phyloP scores from a whole-genome alignment of 2,113 vertebrate species.

The Tapirus terrestris region DNA sequence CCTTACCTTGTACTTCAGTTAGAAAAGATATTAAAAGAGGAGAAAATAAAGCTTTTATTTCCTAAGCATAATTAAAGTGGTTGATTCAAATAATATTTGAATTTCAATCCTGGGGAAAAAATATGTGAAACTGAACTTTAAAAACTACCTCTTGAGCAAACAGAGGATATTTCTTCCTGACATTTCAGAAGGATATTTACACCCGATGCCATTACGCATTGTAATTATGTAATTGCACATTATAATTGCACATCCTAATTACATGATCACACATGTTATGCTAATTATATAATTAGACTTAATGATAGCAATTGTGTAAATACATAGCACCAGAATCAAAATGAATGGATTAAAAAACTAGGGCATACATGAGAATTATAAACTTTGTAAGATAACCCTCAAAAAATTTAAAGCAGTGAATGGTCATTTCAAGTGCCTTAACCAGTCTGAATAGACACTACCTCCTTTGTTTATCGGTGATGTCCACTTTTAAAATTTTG shows the following conservation, averaged over 20 bases:
- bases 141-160: slow-evolving; percentile 63
- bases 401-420: not conserved
- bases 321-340: slow-evolving; percentile 82
- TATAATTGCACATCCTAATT: slow-evolving; percentile 84
- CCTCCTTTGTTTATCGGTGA: not conserved
- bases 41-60: slow-evolving; percentile 40
- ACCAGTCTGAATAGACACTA: rapidly evolving
- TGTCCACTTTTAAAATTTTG: not conserved
- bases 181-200: slow-evolving; percentile 83
- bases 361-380: not conserved
- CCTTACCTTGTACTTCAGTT: slow-evolving; percentile 39
- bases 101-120: slow-evolving; percentile 38
- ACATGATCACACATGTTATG: slow-evolving; percentile 82
- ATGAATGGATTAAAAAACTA: slow-evolving; percentile 53
- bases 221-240: slow-evolving; percentile 86
- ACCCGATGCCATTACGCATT: slow-evolving; percentile 82
- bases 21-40: not conserved
- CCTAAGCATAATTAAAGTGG: not conserved
- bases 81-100: slow-evolving; percentile 63
- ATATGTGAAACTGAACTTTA: slow-evolving; percentile 38
- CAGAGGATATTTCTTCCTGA: slow-evolving; percentile 73
- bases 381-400: slow-evolving; percentile 19
- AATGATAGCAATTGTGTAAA: slow-evolving; percentile 85
- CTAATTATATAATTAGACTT: slow-evolving; percentile 87
- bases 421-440: not conserved